Evolutionary conservation across 2,113 vertebrate genomes (phyloP).

Genomic region (Sula dactylatra): DNA sequence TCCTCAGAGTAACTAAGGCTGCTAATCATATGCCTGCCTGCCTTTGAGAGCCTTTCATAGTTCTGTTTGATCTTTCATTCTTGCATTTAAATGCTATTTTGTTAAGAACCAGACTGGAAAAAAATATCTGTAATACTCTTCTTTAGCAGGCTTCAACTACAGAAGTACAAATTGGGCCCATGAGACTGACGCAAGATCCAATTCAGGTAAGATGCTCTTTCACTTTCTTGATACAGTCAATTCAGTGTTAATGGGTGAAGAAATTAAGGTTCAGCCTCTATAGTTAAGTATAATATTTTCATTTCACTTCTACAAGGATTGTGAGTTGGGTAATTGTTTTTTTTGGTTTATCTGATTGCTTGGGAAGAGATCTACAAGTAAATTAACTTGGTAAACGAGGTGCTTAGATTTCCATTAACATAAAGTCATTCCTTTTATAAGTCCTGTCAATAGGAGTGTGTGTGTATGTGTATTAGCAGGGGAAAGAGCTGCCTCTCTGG

Average conservation of each 20-base stretch:
- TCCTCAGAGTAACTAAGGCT: not conserved
- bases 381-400: not conserved
- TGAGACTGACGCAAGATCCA: conserved; percentile 91
- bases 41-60: not conserved
- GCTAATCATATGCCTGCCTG: not conserved
- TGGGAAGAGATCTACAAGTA: not conserved
- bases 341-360: not conserved
- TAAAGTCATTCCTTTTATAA: not conserved
- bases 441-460: not conserved
- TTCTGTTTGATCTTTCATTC: conserved; percentile 5
- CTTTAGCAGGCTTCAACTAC: conserved; percentile 82
- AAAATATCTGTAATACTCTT: not conserved
- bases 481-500: not conserved
- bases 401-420: not conserved
- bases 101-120: not conserved
- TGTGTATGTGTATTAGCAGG: not conserved
- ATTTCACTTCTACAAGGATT: not conserved
- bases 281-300: not conserved
- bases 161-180: conserved; percentile 90
- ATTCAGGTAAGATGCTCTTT: conserved; percentile 81
- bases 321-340: not conserved
- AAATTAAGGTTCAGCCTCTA: not conserved
- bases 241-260: not conserved
- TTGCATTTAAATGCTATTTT: not conserved
- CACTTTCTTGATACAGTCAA: not conserved